Evolutionary conservation across 2,888 invertebrate species (phyloP).

Genomic region (Crematogaster levior): DNA sequence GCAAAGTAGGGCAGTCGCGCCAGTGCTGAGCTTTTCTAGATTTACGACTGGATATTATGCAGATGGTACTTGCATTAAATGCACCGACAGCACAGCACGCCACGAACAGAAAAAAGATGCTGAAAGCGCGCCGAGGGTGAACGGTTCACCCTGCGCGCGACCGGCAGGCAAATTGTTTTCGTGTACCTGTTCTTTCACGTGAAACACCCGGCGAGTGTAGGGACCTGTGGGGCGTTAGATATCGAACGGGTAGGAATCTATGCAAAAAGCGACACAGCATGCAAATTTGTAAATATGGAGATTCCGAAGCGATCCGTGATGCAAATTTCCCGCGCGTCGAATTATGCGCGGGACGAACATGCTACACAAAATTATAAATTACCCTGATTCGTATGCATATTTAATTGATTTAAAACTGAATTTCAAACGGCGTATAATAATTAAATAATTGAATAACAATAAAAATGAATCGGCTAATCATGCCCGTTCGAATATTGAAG

Average conservation of each 20-base stretch:
- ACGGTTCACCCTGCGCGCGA: conserved; percentile 41
- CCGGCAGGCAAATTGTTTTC: conserved; percentile 44
- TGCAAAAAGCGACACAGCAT: conserved; percentile 54
- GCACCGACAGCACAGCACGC: conserved; percentile 68
- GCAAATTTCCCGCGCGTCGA: conserved; percentile 37
- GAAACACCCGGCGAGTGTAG: conserved; percentile 4
- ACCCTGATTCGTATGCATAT: conserved; percentile 27
- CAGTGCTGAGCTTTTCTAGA: conserved; percentile 69
- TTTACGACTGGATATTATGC: conserved; percentile 81
- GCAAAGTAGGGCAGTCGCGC: conserved; percentile 54
- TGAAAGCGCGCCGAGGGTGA: conserved; percentile 38
- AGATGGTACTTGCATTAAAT: conserved; percentile 80
- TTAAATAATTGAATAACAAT: conserved; percentile 44
- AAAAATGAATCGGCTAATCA: conserved; percentile 41
- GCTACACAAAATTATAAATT: conserved; percentile 50
- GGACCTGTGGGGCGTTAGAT: conserved; percentile 4
- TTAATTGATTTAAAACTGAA: conserved; percentile 50
- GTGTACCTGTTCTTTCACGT: conserved; percentile 35
- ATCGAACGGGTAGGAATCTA: conserved; percentile 45
- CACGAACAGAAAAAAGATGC: conserved; percentile 49
- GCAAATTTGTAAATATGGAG: conserved; percentile 56
- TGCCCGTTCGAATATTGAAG: conserved; percentile 28
- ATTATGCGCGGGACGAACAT: conserved; percentile 30
- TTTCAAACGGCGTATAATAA: conserved; percentile 43
- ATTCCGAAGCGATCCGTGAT: conserved; percentile 45